Conservation (phyloP, 2,888 invertebrate genomes). For the Mycalesis mineus region DNA sequence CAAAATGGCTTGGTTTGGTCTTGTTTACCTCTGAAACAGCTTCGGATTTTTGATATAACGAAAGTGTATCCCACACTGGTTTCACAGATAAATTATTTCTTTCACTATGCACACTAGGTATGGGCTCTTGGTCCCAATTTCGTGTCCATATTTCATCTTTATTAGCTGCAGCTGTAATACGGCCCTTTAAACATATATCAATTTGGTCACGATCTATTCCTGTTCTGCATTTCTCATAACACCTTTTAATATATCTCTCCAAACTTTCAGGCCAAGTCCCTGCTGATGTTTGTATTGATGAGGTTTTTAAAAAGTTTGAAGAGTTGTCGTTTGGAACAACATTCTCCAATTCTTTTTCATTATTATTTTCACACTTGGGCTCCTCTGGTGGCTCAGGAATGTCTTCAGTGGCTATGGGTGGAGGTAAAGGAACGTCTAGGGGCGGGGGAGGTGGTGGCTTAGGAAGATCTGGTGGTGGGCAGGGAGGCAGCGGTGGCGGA, state of each 20-base stretch:
- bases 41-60: conserved; percentile 78
- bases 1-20: conserved; percentile 30
- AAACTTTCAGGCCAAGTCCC: conserved; percentile 88
- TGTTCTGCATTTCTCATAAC: conserved; percentile 93
- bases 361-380: conserved; percentile 35
- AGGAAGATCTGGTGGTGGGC: conserved; percentile 68
- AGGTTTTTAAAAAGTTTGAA: conserved; percentile 54
- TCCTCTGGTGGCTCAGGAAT: conserved; percentile 60
- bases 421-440: conserved; percentile 63
- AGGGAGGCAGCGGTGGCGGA: conserved; percentile 73
- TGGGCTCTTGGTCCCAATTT: conserved; percentile 96
- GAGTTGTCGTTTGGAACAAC: conserved; percentile 49
- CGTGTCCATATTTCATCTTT: conserved; percentile 92
- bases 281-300: conserved; percentile 54
- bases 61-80: conserved; percentile 76
- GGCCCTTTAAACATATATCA: conserved; percentile 94
- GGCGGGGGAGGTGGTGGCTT: conserved; percentile 55
- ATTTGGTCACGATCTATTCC: conserved; percentile 95
- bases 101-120: conserved; percentile 92
- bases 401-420: conserved; percentile 66
- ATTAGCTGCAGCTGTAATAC: conserved; percentile 93
- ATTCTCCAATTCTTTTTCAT: conserved; percentile 37
- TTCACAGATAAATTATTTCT: conserved; percentile 82
- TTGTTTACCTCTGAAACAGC: conserved; percentile 44
- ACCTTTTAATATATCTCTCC: conserved; percentile 92